phyloP scores from a whole-genome alignment of 2,797 vertebrate genomes.

The Gallirallus australis region DNA sequence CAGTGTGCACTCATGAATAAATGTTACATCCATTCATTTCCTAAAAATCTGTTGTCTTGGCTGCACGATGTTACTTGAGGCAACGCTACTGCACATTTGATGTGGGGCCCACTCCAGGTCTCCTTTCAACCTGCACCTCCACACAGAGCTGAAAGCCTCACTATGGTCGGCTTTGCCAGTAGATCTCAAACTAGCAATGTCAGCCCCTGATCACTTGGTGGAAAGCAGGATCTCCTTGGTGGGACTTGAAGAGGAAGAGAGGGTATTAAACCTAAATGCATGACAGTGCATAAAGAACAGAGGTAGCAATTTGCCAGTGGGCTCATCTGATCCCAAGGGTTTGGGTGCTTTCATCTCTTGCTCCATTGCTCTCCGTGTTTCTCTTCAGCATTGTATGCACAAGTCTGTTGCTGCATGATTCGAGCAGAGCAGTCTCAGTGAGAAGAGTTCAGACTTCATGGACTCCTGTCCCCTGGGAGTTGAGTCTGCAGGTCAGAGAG shows the following conservation, averaged over 20 bases:
- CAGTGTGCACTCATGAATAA: background rate
- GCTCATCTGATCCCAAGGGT: background rate
- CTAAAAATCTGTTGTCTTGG: background rate
- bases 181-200: background rate
- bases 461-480: background rate
- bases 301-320: background rate
- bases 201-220: background rate
- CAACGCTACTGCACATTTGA: background rate
- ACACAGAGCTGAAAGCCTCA: background rate
- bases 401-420: background rate
- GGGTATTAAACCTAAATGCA: background rate
- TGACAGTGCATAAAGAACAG: rapidly evolving
- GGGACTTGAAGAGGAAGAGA: background rate
- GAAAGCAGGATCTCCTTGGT: background rate
- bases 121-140: background rate
- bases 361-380: background rate
- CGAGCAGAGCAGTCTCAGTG: background rate
- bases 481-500: background rate
- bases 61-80: background rate
- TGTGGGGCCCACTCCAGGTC: background rate
- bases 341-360: background rate
- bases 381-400: background rate
- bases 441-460: background rate
- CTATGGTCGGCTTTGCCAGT: background rate
- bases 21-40: background rate